Conservation (phyloP, 2,113 vertebrate genomes). For the Phoenicopterus ruber region DNA sequence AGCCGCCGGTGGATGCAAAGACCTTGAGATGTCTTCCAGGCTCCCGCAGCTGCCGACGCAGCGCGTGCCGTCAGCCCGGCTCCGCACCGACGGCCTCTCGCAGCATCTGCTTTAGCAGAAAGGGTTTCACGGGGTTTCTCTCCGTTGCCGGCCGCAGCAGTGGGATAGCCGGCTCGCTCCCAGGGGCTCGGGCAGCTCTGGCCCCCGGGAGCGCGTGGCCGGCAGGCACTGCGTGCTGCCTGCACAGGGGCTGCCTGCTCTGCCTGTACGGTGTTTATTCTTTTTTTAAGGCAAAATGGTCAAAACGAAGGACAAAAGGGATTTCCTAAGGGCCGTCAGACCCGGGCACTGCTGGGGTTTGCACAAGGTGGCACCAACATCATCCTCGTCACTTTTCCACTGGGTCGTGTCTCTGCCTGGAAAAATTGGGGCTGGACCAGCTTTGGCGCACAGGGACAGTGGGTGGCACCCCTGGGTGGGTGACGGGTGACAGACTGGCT, state of each 20-base stretch:
- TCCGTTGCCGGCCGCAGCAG: accelerated
- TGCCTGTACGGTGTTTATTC: neutral
- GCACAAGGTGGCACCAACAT: neutral
- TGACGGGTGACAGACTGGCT: accelerated
- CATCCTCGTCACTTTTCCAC: neutral
- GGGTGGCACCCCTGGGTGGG: neutral
- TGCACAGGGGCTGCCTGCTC: neutral
- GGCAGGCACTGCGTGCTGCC: neutral
- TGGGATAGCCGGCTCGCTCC: accelerated
- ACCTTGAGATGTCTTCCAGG: conserved; percentile 49
- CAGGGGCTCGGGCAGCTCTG: accelerated
- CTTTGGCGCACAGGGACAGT: accelerated
- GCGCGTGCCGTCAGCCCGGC: neutral
- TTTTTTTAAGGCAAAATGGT: neutral
- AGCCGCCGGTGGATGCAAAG: neutral
- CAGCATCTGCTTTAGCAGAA: neutral
- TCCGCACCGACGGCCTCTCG: accelerated
- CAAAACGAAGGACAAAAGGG: neutral
- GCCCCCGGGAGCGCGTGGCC: accelerated
- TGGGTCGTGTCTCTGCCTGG: accelerated
- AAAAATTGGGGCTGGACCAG: too few species aligned
- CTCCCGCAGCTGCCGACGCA: neutral
- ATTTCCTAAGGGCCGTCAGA: neutral
- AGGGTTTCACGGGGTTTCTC: neutral
- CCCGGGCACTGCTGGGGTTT: neutral